These are phyloP conservation scores for Anagrus nilaparvatae DNA, from an alignment of 1,140 invertebrate genomes.

Conservation along the genomic window DNA sequence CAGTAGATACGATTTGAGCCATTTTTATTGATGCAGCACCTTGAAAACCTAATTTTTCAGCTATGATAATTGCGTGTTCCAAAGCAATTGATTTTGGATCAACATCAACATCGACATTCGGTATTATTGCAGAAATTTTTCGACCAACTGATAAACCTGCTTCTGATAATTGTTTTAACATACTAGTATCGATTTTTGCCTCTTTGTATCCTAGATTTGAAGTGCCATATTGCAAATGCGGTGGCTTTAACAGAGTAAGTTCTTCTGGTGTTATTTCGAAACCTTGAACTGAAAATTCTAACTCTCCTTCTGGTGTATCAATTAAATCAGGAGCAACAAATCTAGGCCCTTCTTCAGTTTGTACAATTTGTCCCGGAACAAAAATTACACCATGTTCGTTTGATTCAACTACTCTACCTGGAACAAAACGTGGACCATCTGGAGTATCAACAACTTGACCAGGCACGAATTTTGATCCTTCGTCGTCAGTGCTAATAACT, in stretches of 20 bases:
- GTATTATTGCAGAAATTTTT: conserved; percentile 50
- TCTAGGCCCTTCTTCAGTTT: conserved; percentile 58
- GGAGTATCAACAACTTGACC: conserved; percentile 63
- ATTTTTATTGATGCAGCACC: conserved; percentile 37
- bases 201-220: conserved; percentile 47
- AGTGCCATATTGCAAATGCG: conserved; percentile 41
- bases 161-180: conserved; percentile 57
- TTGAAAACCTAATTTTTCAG: conserved; percentile 37
- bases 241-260: conserved; percentile 50
- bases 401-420: conserved; percentile 58
- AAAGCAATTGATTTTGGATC: conserved; percentile 43
- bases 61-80: conserved; percentile 35
- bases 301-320: conserved; percentile 52
- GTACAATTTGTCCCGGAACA: conserved; percentile 60
- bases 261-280: conserved; percentile 65
- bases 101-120: conserved; percentile 50
- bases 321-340: conserved; percentile 60
- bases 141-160: conserved; percentile 60
- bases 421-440: conserved; percentile 61
- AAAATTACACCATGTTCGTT: conserved; percentile 55
- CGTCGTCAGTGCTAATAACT: conserved; percentile 60
- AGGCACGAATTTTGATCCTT: conserved; percentile 59
- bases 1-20: conserved; percentile 37
- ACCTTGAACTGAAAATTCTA: conserved; percentile 63
- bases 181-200: conserved; percentile 53